Evolutionary conservation across 2,797 vertebrate species (phyloP).

Genomic region (Aplochiton taeniatus): DNA sequence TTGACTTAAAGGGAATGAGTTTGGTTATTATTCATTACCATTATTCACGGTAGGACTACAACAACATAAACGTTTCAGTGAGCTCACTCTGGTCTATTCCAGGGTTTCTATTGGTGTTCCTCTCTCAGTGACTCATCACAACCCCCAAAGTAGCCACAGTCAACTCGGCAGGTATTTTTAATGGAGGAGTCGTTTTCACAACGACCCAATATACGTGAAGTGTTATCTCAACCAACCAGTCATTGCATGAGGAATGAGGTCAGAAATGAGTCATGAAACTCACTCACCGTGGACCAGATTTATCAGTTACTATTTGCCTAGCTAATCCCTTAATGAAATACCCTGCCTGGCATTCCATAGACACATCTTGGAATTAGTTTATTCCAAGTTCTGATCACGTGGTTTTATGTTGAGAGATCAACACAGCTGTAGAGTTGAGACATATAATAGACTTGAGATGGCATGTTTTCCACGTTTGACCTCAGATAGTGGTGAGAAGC

Average conservation of each 20-base stretch:
- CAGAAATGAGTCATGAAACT: not conserved
- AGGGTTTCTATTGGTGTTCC: not conserved
- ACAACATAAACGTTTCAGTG: not conserved
- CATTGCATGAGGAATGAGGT: too few species aligned
- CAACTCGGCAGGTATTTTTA: not conserved
- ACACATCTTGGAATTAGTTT: not conserved
- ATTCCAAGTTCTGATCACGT: not conserved
- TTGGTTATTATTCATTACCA: not conserved
- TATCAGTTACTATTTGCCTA: not conserved
- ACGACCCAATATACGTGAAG: not conserved
- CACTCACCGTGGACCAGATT: not conserved
- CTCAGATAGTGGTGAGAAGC: not conserved
- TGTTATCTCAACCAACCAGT: not conserved
- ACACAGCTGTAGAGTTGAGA: not conserved
- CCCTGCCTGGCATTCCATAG: not conserved
- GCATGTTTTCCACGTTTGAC: not conserved
- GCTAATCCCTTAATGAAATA: not conserved
- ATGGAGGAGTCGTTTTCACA: not conserved
- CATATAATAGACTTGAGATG: not conserved
- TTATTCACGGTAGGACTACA: not conserved
- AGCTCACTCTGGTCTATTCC: not conserved
- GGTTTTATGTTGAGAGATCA: not conserved
- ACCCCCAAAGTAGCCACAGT: not conserved
- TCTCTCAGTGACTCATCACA: not conserved
- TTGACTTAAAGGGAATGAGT: not conserved